Percentiles rank a stretch among this genome's conserved stretches.
These are phyloP conservation scores for Andrena haemorrhoa DNA, from an alignment of 2,888 invertebrate genomes.

Conservation along the genomic window DNA sequence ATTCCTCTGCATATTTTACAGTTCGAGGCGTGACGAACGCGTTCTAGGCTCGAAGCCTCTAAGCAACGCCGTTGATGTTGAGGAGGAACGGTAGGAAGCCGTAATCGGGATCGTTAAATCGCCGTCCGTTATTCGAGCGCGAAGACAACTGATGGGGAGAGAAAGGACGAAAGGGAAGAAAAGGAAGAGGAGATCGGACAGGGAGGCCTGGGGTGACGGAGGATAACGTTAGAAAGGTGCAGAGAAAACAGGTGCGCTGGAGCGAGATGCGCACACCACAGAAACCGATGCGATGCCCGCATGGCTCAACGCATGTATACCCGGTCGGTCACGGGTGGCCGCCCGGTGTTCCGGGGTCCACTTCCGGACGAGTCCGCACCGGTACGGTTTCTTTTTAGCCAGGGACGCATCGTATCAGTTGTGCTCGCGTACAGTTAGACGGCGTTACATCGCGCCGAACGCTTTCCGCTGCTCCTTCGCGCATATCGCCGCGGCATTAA, in stretches of 20 bases:
- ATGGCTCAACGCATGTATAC: constrained; percentile 55
- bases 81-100: background rate
- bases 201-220: constrained; percentile 31
- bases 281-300: constrained; percentile 60
- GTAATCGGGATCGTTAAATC: constrained; percentile 29
- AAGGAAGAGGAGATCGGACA: background rate
- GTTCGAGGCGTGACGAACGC: background rate
- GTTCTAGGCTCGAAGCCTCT: background rate
- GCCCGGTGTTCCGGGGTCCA: constrained; percentile 83
- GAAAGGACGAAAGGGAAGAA: background rate
- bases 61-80: constrained; percentile 9
- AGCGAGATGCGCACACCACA: constrained; percentile 53
- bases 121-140: constrained; percentile 37
- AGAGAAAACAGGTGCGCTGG: constrained; percentile 59
- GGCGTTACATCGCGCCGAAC: constrained; percentile 54
- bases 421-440: constrained; percentile 72
- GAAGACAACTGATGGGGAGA: constrained; percentile 7
- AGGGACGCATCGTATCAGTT: constrained; percentile 66
- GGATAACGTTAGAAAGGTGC: constrained; percentile 55
- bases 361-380: constrained; percentile 81
- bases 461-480: constrained; percentile 60
- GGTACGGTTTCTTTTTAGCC: constrained; percentile 79
- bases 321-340: constrained; percentile 83
- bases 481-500: constrained; percentile 40
- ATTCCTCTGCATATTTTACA: background rate